Evolutionary conservation across 2,113 vertebrate species (phyloP).

Genomic region (Neotragus moschatus): DNA sequence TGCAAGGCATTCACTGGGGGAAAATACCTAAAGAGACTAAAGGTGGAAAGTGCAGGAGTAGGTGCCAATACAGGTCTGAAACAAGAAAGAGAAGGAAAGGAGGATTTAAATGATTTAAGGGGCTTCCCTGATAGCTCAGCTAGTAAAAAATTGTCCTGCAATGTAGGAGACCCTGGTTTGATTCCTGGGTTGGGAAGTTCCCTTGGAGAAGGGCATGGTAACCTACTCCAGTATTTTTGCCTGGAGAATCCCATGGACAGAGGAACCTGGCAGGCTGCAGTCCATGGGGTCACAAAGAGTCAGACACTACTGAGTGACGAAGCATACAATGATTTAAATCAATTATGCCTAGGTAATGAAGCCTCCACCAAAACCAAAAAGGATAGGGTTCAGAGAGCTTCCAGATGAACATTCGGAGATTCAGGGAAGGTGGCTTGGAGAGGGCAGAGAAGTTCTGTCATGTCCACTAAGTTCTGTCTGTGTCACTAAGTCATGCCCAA

Average conservation of each 20-base stretch:
- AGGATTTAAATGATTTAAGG: neutral
- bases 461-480: no score
- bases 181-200: neutral
- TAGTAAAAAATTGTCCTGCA: neutral
- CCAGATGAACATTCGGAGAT: neutral
- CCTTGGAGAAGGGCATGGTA: neutral
- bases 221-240: neutral
- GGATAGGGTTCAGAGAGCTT: neutral
- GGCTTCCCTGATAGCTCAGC: neutral
- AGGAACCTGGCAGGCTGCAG: neutral
- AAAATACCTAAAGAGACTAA: neutral
- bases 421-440: neutral
- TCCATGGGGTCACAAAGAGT: neutral
- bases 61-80: neutral
- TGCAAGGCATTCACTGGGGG: neutral
- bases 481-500: neutral
- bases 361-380: neutral
- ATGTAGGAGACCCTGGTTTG: neutral
- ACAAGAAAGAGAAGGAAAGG: neutral
- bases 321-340: neutral
- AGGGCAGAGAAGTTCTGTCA: neutral
- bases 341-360: neutral
- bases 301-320: neutral
- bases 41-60: neutral
- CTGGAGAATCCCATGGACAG: neutral